phyloP scores from a whole-genome alignment of 2,113 vertebrate genomes.

The Dascyllus trimaculatus region DNA sequence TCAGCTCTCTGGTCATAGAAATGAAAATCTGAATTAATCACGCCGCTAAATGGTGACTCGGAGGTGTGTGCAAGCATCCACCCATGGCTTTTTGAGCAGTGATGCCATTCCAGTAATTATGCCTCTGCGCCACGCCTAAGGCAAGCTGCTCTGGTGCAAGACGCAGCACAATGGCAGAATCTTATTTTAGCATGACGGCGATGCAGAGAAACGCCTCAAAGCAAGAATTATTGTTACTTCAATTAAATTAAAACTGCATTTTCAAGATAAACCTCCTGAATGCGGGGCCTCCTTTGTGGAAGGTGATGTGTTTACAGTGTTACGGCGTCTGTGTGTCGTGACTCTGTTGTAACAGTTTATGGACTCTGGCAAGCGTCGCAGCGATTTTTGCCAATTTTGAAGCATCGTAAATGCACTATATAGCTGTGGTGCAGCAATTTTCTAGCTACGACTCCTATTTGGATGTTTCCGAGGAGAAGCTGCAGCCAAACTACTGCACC shows the following conservation, averaged over 20 bases:
- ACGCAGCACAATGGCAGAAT: conserved; percentile 41
- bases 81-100: conserved; percentile 57
- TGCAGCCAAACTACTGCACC: conserved; percentile 1
- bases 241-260: conserved; percentile 53
- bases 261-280: conserved; percentile 27
- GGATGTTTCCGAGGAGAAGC: background rate
- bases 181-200: conserved; percentile 43
- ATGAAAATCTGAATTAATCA: conserved; percentile 61
- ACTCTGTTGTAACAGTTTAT: background rate
- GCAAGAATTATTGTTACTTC: conserved; percentile 55
- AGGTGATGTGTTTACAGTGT: background rate
- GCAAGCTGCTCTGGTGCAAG: conserved; percentile 49
- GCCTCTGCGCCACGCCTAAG: conserved; percentile 22
- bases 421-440: no score
- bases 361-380: no score
- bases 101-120: conserved; percentile 57
- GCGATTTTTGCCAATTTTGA: no score
- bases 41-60: conserved; percentile 49
- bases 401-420: no score
- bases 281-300: conserved; percentile 3
- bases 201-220: conserved; percentile 24
- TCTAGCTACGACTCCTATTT: no score
- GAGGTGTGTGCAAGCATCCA: conserved; percentile 51
- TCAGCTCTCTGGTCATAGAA: conserved; percentile 24
- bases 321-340: background rate